These are phyloP conservation scores for Bombus cullumanus DNA, from an alignment of 1,140 invertebrate species.

Conservation along the genomic window DNA sequence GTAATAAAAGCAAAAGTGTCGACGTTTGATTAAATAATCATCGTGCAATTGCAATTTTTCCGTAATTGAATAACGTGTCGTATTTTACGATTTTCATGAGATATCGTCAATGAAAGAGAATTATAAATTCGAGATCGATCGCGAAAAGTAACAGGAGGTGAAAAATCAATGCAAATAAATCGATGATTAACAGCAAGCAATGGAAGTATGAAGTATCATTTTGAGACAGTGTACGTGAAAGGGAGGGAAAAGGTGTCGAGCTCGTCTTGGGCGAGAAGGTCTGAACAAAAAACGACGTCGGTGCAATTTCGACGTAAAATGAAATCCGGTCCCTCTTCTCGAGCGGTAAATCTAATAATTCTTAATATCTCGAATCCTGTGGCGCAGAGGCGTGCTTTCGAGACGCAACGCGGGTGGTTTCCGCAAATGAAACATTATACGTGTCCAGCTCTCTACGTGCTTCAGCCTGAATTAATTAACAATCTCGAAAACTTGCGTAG, in stretches of 20 bases:
- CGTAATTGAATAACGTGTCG: too few species aligned
- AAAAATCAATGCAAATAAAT: neutral
- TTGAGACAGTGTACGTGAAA: fast-evolving
- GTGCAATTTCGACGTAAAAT: constrained; percentile 12
- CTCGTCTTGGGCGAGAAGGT: neutral
- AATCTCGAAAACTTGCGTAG: neutral
- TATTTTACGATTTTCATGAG: too few species aligned
- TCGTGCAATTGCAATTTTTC: too few species aligned
- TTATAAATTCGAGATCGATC: neutral
- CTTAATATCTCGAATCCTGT: constrained; percentile 10
- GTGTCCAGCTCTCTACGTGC: too few species aligned
- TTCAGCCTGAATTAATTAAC: neutral
- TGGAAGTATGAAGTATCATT: neutral
- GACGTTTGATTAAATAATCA: too few species aligned
- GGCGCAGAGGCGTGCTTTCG: neutral
- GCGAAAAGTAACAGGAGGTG: neutral
- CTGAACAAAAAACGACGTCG: neutral
- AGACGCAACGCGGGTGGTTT: neutral
- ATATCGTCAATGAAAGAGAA: too few species aligned
- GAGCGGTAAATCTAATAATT: constrained; percentile 28
- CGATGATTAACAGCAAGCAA: too few species aligned
- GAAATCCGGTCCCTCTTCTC: constrained; percentile 3
- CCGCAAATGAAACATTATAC: constrained; percentile 1
- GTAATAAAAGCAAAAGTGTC: too few species aligned
- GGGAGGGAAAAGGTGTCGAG: neutral